A percentile compares a stretch with the other conserved stretches of the same genome.
Evolutionary conservation across 2,113 vertebrate species (phyloP).

Genomic region (Elephas maximus): DNA sequence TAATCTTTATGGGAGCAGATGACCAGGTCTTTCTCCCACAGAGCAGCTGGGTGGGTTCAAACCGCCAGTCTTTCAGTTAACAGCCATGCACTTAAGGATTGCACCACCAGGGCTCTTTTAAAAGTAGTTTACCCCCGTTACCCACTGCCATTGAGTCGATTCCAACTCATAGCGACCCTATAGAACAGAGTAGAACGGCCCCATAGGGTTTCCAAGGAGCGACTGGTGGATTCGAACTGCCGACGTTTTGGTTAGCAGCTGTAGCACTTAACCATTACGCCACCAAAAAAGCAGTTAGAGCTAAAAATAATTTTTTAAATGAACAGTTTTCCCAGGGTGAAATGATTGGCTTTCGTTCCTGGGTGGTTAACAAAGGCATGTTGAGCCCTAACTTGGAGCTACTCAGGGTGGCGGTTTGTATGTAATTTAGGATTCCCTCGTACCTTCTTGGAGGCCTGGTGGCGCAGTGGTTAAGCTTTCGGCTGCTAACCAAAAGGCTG

Average conservation of each 20-base stretch:
- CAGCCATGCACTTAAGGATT: neutral
- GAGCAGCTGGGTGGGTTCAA: neutral
- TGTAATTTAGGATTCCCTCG: neutral
- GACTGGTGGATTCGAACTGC: too few species aligned
- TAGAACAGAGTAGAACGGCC: too few species aligned
- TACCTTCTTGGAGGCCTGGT: too few species aligned
- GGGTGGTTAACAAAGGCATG: neutral
- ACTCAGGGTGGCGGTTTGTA: neutral
- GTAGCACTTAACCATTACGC: too few species aligned
- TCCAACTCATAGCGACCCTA: too few species aligned
- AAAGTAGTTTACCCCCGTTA: neutral
- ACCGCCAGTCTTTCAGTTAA: neutral
- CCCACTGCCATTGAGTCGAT: too few species aligned
- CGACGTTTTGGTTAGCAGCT: too few species aligned
- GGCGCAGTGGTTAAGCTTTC: too few species aligned
- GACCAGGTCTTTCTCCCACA: neutral
- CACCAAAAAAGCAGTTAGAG: neutral
- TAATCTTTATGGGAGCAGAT: neutral
- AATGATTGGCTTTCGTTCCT: constrained; percentile 19
- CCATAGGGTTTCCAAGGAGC: too few species aligned
- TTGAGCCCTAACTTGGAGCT: constrained; percentile 24
- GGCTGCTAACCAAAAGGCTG: too few species aligned
- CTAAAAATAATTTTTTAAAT: constrained; percentile 13
- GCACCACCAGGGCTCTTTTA: neutral
- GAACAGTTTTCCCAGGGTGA: constrained; percentile 43